Conservation (phyloP, 2,888 invertebrate species). For the Eledona agricola region DNA sequence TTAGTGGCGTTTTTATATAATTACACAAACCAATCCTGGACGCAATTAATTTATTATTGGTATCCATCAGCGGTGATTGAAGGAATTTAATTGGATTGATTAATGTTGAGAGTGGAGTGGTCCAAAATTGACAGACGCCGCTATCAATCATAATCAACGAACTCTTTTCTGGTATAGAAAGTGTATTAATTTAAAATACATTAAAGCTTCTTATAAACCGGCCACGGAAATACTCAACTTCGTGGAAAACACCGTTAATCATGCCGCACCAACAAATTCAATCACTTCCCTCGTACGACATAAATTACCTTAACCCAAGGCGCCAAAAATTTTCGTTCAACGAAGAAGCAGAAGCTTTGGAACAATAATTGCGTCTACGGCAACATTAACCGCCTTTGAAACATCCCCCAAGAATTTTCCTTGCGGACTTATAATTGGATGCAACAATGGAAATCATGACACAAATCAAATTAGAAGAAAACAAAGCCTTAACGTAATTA, state of each 20-base stretch:
- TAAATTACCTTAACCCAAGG: too few relatives aligned
- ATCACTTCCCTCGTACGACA: too few relatives aligned
- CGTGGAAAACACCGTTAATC: constrained; percentile 25
- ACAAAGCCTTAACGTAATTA: constrained; percentile 15
- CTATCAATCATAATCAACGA: constrained; percentile 30
- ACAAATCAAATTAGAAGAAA: constrained; percentile 23
- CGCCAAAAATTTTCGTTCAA: constrained; percentile 2
- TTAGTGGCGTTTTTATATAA: constrained; percentile 9
- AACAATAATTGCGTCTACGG: constrained; percentile 7
- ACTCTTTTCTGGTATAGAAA: constrained; percentile 23
- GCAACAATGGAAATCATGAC: constrained; percentile 17
- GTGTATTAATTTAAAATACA: constrained; percentile 27
- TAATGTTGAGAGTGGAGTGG: constrained; percentile 14
- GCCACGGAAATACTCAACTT: constrained; percentile 9
- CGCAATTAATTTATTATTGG: constrained; percentile 21
- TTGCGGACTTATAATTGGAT: constrained; percentile 24
- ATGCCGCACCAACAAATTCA: too few relatives aligned
- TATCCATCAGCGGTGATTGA: constrained; percentile 23
- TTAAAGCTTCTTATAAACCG: constrained; percentile 18
- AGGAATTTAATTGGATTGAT: constrained; percentile 22
- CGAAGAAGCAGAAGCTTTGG: constrained; percentile 4
- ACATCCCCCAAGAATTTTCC: constrained; percentile 19
- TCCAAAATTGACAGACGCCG: constrained; percentile 16
- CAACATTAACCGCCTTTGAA: constrained; percentile 17
- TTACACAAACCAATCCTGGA: constrained; percentile 11